Conservation (phyloP, 64 coral and sea anemone species). For the Hydrozoanthus tunicans region DNA sequence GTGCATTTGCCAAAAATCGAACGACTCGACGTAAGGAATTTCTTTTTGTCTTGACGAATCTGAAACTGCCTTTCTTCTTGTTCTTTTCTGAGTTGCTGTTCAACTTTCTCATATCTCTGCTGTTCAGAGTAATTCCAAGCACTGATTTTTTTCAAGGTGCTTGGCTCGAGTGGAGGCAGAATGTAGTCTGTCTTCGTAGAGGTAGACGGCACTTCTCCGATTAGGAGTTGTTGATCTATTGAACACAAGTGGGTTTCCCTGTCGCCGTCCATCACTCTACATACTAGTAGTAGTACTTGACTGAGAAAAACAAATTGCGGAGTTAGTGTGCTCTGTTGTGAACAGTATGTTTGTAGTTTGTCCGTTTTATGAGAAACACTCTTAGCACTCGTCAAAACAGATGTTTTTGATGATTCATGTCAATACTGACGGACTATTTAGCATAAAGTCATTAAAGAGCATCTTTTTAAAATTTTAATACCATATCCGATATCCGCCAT, state of each 20-base stretch:
- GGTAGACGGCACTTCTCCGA: background rate
- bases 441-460: background rate
- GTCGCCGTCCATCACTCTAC: background rate
- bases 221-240: constrained; percentile 5
- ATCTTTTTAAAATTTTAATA: no score
- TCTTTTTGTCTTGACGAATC: background rate
- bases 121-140: constrained; percentile 15
- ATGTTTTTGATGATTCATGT: background rate
- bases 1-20: constrained; percentile 18
- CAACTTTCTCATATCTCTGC: constrained; percentile 15
- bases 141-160: constrained; percentile 14
- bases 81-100: constrained; percentile 29
- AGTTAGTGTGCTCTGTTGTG: no score
- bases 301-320: no score
- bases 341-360: no score
- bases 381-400: background rate
- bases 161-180: constrained; percentile 8
- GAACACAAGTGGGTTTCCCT: background rate
- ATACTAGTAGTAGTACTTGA: background rate
- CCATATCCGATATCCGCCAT: background rate
- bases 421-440: background rate
- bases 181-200: background rate
- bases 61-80: constrained; percentile 17
- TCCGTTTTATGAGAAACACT: no score
- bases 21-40: background rate